Conservation (phyloP, 2,888 invertebrate genomes). For the Caenorhabditis plicata region DNA sequence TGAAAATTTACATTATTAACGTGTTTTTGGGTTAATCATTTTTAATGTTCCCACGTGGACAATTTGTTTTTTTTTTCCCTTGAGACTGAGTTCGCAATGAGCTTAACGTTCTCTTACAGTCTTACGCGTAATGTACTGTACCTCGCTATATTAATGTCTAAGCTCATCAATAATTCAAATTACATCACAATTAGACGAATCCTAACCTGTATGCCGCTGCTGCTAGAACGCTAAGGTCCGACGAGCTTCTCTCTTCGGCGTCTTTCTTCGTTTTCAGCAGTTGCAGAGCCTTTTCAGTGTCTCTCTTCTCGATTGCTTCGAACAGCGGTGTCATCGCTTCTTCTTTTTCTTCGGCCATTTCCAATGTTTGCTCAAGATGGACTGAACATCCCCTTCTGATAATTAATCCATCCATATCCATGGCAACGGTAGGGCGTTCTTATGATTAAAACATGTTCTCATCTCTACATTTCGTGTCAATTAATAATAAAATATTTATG, state of each 20-base stretch:
- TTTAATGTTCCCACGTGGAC: no score
- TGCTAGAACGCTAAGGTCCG: constrained; percentile 22
- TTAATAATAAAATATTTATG: background rate
- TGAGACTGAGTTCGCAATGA: no score
- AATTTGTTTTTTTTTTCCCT: no score
- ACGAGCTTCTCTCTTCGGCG: constrained; percentile 13
- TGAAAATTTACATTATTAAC: no score
- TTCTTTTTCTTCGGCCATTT: constrained; percentile 3
- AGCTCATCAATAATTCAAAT: constrained; percentile 1
- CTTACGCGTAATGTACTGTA: no score
- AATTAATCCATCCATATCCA: no score
- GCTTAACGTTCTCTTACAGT: no score
- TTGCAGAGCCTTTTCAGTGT: constrained; percentile 18
- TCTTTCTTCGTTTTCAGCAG: constrained; percentile 19
- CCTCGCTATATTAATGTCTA: no score
- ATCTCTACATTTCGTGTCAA: no score
- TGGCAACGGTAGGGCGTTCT: constrained; percentile 11
- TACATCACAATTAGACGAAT: background rate
- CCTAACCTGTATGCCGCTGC: constrained; percentile 27
- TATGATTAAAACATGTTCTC: constrained; percentile 12
- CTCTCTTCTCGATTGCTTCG: constrained; percentile 28
- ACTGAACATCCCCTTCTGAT: no score
- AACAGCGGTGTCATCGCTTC: constrained; percentile 15
- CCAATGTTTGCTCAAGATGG: no score
- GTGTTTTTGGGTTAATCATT: no score